A percentile compares a stretch with the other conserved stretches of the same genome.
Evolutionary conservation across 1,140 invertebrate species (phyloP).

Genomic region (Eriocheir sinensis): DNA sequence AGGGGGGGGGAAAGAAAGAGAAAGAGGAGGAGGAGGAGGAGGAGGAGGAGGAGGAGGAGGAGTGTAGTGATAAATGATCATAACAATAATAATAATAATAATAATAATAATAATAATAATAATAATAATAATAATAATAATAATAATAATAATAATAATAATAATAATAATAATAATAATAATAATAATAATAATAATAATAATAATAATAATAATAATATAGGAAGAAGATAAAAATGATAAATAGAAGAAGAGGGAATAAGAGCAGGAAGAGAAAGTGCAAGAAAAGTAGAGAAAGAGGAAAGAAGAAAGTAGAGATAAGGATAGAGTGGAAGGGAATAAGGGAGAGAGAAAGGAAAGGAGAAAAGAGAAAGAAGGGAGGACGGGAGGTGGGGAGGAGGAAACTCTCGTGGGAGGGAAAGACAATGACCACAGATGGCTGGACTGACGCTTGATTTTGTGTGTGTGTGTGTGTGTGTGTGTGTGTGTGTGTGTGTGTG

Average conservation of each 20-base stretch:
- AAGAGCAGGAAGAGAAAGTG: background rate
- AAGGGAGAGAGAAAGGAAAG: slow-evolving; percentile 40
- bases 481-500: slow-evolving; percentile 11
- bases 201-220: no score
- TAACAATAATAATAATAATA: no score
- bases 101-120: no score
- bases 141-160: no score
- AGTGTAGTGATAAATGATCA: no score
- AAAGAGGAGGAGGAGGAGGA: background rate
- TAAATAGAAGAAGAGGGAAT: background rate
- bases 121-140: no score
- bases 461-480: background rate
- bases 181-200: no score
- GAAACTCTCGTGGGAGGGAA: background rate
- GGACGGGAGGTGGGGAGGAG: background rate
- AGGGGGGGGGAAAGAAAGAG: background rate
- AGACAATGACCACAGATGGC: slow-evolving; percentile 35
- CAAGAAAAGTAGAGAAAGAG: background rate
- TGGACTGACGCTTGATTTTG: slow-evolving; percentile 11
- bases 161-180: no score
- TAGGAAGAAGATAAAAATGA: background rate
- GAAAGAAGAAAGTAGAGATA: background rate
- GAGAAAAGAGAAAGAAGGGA: slow-evolving; percentile 29
- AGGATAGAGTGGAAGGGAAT: slow-evolving; percentile 30
- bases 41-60: background rate